These are phyloP conservation scores for Lophius americanus DNA, from an alignment of 2,797 vertebrate species.

Conservation along the genomic window DNA sequence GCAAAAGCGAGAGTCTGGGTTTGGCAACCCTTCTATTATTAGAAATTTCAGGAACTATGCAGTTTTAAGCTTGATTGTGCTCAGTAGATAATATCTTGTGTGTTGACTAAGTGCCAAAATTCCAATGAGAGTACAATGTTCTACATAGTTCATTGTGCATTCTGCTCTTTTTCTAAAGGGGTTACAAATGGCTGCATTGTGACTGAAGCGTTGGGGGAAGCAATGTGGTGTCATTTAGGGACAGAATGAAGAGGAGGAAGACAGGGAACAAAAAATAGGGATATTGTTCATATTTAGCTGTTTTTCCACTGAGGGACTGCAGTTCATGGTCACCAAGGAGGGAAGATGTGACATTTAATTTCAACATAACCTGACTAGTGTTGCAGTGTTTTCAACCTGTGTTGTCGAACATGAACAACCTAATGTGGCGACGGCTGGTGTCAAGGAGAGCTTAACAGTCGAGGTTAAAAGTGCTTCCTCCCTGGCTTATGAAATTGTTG, in stretches of 20 bases:
- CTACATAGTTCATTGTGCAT: slow-evolving; percentile 15
- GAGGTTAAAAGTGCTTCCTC: slow-evolving; percentile 58
- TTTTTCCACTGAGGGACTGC: slow-evolving; percentile 61
- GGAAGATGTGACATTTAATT: slow-evolving; percentile 63
- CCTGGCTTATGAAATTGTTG: slow-evolving; percentile 28
- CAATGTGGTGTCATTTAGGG: slow-evolving; percentile 59
- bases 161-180: slow-evolving; percentile 1
- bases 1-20: not conserved
- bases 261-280: slow-evolving; percentile 41
- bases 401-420: not conserved
- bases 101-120: not conserved
- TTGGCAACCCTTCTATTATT: not conserved
- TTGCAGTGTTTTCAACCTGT: slow-evolving; percentile 24
- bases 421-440: slow-evolving; percentile 1
- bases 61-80: not conserved
- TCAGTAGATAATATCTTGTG: not conserved
- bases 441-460: slow-evolving; percentile 22
- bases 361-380: slow-evolving; percentile 36
- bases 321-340: slow-evolving; percentile 48
- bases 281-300: slow-evolving; percentile 64
- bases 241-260: slow-evolving; percentile 54
- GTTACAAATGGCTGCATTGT: slow-evolving; percentile 43
- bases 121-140: slow-evolving; percentile 10
- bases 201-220: slow-evolving; percentile 29
- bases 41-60: not conserved